Evolutionary conservation across 2,113 vertebrate species (phyloP).

Genomic region (Tragelaphus scriptus): DNA sequence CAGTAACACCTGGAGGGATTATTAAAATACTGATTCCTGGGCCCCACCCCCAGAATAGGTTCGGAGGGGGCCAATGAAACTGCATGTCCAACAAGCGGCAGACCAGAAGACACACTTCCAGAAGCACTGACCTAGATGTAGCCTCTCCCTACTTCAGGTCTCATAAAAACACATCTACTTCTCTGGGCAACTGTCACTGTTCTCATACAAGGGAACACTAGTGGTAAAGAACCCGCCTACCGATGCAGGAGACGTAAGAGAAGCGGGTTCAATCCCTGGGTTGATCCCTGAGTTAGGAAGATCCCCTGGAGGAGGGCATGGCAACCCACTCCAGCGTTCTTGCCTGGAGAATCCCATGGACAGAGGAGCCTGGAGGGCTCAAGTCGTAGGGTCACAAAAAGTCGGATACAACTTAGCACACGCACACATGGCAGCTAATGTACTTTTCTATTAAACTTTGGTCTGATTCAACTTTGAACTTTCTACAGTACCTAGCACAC

Average conservation of each 20-base stretch:
- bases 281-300: not conserved
- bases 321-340: not conserved
- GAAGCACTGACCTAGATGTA: not conserved
- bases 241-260: not conserved
- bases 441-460: not conserved
- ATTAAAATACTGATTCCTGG: not conserved
- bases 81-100: not conserved
- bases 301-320: not conserved
- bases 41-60: accelerated
- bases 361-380: not conserved
- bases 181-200: not conserved
- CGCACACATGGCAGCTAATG: accelerated
- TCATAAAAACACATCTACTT: not conserved
- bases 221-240: not conserved
- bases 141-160: not conserved
- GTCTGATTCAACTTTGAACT: not conserved
- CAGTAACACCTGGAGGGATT: not conserved
- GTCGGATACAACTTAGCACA: not conserved
- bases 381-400: not conserved
- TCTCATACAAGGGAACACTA: not conserved
- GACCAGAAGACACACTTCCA: not conserved
- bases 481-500: not conserved
- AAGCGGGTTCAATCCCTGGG: accelerated
- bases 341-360: not conserved
- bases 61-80: not conserved